Percentiles rank a stretch among this genome's conserved stretches.
phyloP scores from a whole-genome alignment of 2,113 vertebrate species.

The Bos indicus region DNA sequence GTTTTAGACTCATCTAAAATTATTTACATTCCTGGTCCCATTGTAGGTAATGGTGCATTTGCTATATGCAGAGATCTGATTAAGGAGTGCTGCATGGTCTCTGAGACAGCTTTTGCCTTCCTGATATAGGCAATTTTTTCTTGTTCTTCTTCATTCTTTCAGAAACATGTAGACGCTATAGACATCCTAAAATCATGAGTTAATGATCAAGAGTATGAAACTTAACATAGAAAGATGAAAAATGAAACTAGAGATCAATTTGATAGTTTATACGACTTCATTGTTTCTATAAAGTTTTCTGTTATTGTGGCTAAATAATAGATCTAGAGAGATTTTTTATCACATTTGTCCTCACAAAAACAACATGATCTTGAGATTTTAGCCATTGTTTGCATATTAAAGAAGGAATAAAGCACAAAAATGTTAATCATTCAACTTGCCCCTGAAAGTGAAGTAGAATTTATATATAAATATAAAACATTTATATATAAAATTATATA shows the following conservation, averaged over 20 bases:
- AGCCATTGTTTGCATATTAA: not conserved
- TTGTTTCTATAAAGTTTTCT: not conserved
- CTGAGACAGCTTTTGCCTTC: not conserved
- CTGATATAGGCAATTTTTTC: rapidly evolving
- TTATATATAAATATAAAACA: not conserved
- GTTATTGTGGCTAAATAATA: not conserved
- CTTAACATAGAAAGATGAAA: not conserved
- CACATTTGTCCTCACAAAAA: not conserved
- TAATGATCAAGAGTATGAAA: not conserved
- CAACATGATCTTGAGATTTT: not conserved
- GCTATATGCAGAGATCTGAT: not conserved
- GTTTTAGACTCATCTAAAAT: not conserved
- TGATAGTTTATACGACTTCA: not conserved
- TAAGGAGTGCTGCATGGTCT: not conserved
- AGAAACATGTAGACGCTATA: not conserved
- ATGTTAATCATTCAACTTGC: not conserved
- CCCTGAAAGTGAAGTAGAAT: not conserved
- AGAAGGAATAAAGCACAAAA: not conserved
- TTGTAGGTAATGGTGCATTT: not conserved
- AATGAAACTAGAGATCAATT: not conserved
- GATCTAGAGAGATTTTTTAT: too few relatives aligned
- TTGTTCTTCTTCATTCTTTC: not conserved
- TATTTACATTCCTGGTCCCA: not conserved
- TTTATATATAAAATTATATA: not conserved
- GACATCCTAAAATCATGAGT: not conserved